phyloP scores from a whole-genome alignment of 2,113 vertebrate species.

The Potamarius usumacintae region DNA sequence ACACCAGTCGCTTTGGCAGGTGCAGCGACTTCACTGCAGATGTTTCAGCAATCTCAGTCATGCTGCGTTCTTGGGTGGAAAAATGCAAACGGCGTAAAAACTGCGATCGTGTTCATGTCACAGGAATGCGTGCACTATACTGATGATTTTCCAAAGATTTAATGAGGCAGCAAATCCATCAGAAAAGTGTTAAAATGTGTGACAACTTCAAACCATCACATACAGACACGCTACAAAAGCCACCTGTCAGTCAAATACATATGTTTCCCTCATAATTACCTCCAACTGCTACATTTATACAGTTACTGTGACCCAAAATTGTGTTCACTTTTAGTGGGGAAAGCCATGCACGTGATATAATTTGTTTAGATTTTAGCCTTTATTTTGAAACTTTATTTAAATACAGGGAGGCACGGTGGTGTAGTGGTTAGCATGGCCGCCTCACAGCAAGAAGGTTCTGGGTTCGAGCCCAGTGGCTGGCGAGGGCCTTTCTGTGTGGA shows the following conservation, averaged over 20 bases:
- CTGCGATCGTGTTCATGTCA: not conserved
- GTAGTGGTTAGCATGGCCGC: too few species aligned
- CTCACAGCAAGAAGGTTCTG: too few species aligned
- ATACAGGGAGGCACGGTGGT: too few species aligned
- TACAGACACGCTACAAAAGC: not conserved
- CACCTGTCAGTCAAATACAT: not conserved
- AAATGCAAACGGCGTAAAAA: not conserved
- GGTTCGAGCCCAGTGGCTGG: too few species aligned
- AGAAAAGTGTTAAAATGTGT: not conserved
- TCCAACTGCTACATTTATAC: not conserved
- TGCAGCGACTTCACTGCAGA: constrained; percentile 46
- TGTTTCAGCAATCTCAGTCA: constrained; percentile 38
- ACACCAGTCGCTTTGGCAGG: constrained; percentile 43
- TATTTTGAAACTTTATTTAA: not conserved
- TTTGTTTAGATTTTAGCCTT: not conserved
- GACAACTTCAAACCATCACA: not conserved
- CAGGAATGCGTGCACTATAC: not conserved
- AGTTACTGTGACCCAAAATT: not conserved
- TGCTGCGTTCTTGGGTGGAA: not conserved
- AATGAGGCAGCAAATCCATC: constrained; percentile 36
- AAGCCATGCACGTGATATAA: not conserved
- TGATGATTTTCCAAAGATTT: not conserved
- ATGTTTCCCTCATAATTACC: not conserved
- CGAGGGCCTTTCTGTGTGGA: too few species aligned
- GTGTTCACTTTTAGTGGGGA: not conserved